phyloP scores from a whole-genome alignment of 35 echinoderm and acorn worm genomes.

The Holothuria glaberrima region DNA sequence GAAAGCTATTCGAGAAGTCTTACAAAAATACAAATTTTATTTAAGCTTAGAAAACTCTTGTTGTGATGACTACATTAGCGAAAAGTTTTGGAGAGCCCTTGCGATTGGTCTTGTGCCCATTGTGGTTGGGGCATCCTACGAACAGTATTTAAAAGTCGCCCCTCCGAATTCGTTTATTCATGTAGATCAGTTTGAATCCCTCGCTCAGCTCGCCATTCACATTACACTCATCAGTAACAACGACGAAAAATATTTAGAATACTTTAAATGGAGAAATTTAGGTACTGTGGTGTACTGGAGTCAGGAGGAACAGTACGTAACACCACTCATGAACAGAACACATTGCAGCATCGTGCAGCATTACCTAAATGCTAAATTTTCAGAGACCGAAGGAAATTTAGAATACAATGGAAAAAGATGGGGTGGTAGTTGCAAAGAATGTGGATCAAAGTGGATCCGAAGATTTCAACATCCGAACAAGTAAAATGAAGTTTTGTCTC shows the following conservation, averaged over 20 bases:
- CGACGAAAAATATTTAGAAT: conserved; percentile 34
- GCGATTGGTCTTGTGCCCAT: conserved; percentile 22
- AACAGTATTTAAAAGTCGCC: conserved; percentile 14
- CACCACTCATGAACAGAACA: conserved; percentile 14
- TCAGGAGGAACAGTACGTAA: conserved; percentile 42
- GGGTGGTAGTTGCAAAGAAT: conserved; percentile 19
- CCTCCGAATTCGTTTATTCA: conserved; percentile 57
- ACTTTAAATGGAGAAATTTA: conserved; percentile 48
- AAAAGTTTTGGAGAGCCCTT: conserved; percentile 51
- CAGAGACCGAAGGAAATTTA: neutral
- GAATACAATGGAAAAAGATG: conserved; percentile 2
- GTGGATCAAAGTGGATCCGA: conserved; percentile 33
- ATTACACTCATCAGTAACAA: neutral
- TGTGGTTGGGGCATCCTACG: conserved; percentile 23
- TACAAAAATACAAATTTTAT: conserved; percentile 50
- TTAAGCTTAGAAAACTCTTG: conserved; percentile 44
- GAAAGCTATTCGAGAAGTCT: neutral
- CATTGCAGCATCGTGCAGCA: conserved; percentile 9
- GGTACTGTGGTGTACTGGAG: neutral
- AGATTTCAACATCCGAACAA: too few species aligned
- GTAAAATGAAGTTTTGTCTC: too few species aligned
- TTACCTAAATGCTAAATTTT: neutral
- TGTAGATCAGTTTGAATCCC: conserved; percentile 48
- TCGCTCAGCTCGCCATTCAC: neutral
- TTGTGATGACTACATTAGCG: conserved; percentile 52